A percentile compares a stretch with the other conserved stretches of the same genome.
phyloP scores from a whole-genome alignment of 37 sponge, comb jelly and placozoan genomes.

The Beroe forskalii region DNA sequence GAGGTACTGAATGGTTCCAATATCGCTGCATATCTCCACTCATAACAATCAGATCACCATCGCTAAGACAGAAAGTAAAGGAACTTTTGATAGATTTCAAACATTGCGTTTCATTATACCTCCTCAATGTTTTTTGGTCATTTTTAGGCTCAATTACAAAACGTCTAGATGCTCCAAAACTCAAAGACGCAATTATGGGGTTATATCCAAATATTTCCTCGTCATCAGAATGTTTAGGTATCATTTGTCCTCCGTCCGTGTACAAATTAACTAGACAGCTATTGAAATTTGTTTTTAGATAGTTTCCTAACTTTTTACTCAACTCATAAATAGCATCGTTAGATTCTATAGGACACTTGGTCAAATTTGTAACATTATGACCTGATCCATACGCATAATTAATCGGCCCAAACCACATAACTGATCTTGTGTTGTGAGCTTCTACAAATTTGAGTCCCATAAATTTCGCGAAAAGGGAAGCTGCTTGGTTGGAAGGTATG shows the following conservation, averaged over 20 bases:
- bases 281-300: background rate
- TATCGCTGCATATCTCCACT: background rate
- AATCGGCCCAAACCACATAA: background rate
- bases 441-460: background rate
- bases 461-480: background rate
- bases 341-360: background rate
- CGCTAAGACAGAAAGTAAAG: background rate
- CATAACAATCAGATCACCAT: constrained; percentile 34
- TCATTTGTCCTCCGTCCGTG: background rate
- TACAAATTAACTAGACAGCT: constrained; percentile 5
- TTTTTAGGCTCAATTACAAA: background rate
- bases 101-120: background rate
- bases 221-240: background rate
- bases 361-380: background rate
- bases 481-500: background rate
- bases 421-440: background rate
- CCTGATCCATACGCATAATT: background rate
- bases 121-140: background rate
- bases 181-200: background rate
- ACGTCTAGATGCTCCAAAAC: background rate
- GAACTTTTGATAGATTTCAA: background rate
- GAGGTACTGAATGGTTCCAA: background rate
- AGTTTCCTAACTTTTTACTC: background rate
- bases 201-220: background rate
- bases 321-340: background rate